Evolutionary conservation across 2,797 vertebrate genomes (phyloP), one percentile per base, ranked within the genome.

Genomic region (Benthosema pterotum): DNA sequence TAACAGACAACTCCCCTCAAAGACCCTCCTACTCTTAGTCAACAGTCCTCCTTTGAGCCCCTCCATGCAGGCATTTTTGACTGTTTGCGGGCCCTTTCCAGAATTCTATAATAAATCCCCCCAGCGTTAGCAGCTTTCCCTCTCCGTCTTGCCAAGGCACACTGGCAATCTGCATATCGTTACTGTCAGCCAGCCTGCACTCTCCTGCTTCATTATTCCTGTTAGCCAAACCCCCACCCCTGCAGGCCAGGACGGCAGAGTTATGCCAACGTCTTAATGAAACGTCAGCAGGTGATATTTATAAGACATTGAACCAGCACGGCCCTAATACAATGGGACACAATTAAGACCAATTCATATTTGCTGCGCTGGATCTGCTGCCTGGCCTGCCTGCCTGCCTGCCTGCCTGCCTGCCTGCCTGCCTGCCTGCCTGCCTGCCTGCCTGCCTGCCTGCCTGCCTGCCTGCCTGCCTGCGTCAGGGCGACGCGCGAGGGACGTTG

Each of bases 251-350:
- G 12, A 2, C 16, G 9, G 55, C 28, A 72, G 65, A 79, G 55
- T 71, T 77, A 67, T 72, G 50, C 58, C 9, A 60, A 66, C 65
- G 52, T 74, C 77, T 84, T 78, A 84, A 80, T 80, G 73, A 82
- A 78, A 74, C 67, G 75, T 80, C 77, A 80, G 70, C 73, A 80
- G 70, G 62, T 78, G 64, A 84, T 78, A 76, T 38, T 38, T 38
- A 38, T 38, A 38, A 38, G 32, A 38, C 32, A 38, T 70, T 61
- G 66, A 68, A 60, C 60, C 22, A 38, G 58, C 76, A 60, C 67
- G 59, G 68, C 65, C 45, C 52, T 75, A 60, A 71, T 70, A 78
- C 75, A 79, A 84, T 62, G 61, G 68, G 68, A 72, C 53, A 58
- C 65, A 76, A 78, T 84, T 80, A 82, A 78, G 65, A 77, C 52